A percentile compares a stretch with the other conserved stretches of the same genome.
These are phyloP conservation scores for Zootermopsis nevadensis DNA, from an alignment of 2,888 invertebrate species.

Conservation along the genomic window DNA sequence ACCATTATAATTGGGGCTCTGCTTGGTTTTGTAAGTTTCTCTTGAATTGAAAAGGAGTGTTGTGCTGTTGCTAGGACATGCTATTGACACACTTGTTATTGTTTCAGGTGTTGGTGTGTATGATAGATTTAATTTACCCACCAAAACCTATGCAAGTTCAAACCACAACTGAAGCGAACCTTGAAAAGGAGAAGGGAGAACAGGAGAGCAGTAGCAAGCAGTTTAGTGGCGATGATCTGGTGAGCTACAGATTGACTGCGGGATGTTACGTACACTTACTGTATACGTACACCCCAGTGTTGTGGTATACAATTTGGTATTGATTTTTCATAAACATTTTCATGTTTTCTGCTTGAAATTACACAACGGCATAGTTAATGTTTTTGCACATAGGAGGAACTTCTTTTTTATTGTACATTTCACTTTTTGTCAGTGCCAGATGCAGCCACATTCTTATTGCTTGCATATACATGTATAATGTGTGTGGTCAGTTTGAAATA, in stretches of 20 bases:
- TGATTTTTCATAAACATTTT: too few relatives aligned
- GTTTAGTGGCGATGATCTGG: slow-evolving; percentile 60
- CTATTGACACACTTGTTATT: background rate
- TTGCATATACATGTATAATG: too few relatives aligned
- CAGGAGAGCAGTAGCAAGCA: slow-evolving; percentile 24
- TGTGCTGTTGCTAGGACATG: background rate
- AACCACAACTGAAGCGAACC: slow-evolving; percentile 13
- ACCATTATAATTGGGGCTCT: slow-evolving; percentile 93
- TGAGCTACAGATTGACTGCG: slow-evolving; percentile 49
- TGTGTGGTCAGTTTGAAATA: too few relatives aligned
- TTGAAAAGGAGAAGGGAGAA: slow-evolving; percentile 51
- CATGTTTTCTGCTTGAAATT: too few relatives aligned
- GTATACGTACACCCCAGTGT: too few relatives aligned
- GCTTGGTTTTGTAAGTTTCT: slow-evolving; percentile 83
- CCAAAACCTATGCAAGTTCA: slow-evolving; percentile 68
- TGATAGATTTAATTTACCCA: slow-evolving; percentile 88
- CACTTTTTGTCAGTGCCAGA: too few relatives aligned
- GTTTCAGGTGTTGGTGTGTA: slow-evolving; percentile 80
- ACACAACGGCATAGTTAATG: too few relatives aligned
- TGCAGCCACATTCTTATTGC: too few relatives aligned
- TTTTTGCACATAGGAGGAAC: too few relatives aligned
- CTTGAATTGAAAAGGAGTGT: background rate
- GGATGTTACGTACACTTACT: too few relatives aligned
- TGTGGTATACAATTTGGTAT: too few relatives aligned
- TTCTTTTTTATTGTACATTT: too few relatives aligned